These are phyloP conservation scores for Drosophila oshimai DNA, from an alignment of 1,140 invertebrate species.

Conservation along the genomic window DNA sequence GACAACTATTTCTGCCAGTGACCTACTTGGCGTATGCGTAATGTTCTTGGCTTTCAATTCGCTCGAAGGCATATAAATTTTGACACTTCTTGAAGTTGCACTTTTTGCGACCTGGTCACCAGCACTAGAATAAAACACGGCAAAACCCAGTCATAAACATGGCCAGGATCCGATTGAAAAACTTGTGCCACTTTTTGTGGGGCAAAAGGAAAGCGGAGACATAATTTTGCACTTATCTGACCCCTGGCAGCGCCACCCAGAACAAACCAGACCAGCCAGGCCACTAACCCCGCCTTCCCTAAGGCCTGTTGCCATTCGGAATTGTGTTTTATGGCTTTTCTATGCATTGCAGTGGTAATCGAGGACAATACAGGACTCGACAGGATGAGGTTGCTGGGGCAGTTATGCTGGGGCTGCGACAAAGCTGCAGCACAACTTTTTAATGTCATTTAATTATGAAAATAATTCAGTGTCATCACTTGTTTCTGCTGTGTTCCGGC, in stretches of 20 bases:
- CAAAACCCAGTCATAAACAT: constrained; percentile 52
- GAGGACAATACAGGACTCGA: constrained; percentile 29
- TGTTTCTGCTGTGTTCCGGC: not conserved
- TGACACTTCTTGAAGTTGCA: constrained; percentile 24
- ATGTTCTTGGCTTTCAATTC: not conserved
- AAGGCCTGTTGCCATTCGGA: constrained; percentile 39
- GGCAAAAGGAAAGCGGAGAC: constrained; percentile 8
- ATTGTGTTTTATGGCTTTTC: constrained; percentile 70
- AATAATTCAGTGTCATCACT: constrained; percentile 31
- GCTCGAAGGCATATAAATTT: constrained; percentile 37
- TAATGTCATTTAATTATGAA: constrained; percentile 74
- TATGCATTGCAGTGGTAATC: constrained; percentile 65
- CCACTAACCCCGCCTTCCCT: not conserved
- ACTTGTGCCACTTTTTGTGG: constrained; percentile 49
- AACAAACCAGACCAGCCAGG: not conserved
- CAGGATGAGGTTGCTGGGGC: not conserved
- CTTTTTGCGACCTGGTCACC: constrained; percentile 20
- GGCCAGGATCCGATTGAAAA: constrained; percentile 65
- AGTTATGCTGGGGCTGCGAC: not conserved
- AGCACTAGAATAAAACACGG: constrained; percentile 24
- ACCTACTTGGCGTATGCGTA: constrained; percentile 46
- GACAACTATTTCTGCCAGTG: constrained; percentile 33
- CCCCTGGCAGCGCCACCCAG: constrained; percentile 42
- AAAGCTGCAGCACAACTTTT: constrained; percentile 41
- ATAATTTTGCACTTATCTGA: constrained; percentile 78